Evolutionary conservation across 1,140 invertebrate species (phyloP).

Genomic region (Alviniconcha marisindica): DNA sequence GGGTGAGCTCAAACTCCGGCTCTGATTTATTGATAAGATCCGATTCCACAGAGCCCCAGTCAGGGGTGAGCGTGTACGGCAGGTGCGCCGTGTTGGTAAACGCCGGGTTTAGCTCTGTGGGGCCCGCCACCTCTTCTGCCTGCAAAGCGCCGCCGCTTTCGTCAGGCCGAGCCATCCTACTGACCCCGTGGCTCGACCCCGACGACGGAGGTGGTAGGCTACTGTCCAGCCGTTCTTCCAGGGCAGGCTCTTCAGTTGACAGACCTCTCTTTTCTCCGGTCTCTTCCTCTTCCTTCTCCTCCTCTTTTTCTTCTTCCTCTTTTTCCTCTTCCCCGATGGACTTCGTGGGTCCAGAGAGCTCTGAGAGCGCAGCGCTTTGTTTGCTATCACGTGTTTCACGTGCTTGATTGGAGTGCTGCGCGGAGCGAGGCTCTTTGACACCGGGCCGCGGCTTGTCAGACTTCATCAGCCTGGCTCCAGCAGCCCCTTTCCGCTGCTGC

Average conservation of each 20-base stretch:
- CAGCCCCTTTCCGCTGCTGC: not conserved
- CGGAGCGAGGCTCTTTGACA: not conserved
- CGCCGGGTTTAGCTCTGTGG: not conserved
- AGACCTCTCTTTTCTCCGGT: too few species aligned
- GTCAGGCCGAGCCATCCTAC: too few species aligned
- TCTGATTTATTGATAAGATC: slow-evolving; percentile 9
- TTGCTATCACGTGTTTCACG: slow-evolving; percentile 2
- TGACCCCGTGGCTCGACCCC: too few species aligned
- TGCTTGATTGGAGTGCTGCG: not conserved
- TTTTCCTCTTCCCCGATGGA: too few species aligned
- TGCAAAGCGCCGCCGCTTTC: too few species aligned
- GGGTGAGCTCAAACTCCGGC: not conserved
- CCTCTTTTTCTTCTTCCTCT: too few species aligned
- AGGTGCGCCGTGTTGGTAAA: not conserved
- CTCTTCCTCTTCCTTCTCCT: too few species aligned
- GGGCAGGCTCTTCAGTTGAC: too few species aligned
- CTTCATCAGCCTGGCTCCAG: not conserved
- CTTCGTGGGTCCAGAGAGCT: too few species aligned
- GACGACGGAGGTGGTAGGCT: too few species aligned
- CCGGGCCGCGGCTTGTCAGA: not conserved
- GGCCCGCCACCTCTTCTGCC: too few species aligned
- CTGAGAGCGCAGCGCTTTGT: not conserved
- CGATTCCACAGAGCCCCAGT: slow-evolving; percentile 3
- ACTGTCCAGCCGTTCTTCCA: too few species aligned
- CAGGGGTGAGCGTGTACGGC: not conserved